Base-by-base conservation (phyloP, 2,797 vertebrate species). In the Syngnathus rostellatus region DNA sequence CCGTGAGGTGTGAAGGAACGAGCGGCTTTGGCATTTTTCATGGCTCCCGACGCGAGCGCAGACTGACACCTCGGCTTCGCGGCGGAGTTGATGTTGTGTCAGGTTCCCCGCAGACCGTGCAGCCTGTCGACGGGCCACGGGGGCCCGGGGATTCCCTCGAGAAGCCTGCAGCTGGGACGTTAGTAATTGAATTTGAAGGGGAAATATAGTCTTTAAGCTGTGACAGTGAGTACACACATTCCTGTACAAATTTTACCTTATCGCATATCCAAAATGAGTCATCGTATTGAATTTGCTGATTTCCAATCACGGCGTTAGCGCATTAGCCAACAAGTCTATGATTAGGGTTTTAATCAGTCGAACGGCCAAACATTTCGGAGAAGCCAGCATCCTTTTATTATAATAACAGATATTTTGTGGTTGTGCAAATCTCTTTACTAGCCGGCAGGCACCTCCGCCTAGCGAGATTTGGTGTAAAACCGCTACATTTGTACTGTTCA, bases 141-240 rank as follows among this genome's bases (percentile, higher is more conserved):
- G 73, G 83, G 71, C 67, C 41, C 64, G 71, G 83, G 82, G 80
- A 86, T 81, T 88, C 88, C 88, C 88, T 84, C 76, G 88, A 88
- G 88, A 81, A 87, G 77, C 75, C 78, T 74, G 73, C 83, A 83
- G 78, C 86, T 86, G 85, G 79, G 81, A 85, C 82, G 78, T 83
- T 85, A 86, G 78, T 83, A 85, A 88, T 86, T 89, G 82, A 80
- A 85, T 86, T 78, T 83, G 79, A 86, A 86, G 39, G 78, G 79
- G 31, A 80, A 74, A 25, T 48, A 17, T 17, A 48, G 16, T 48
- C 3, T 48, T 16, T 14, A 48, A 48, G 46, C 16, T 19, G 46
- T 6, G 46, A 17, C 1, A 14, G 16, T 7, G 43, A 53, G 21
- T 53, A 21, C 23, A 23, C 21, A 53, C n/a, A 53, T 53, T 53